Evolutionary conservation across 2,113 vertebrate species (phyloP), one percentile per base, ranked within the genome.

Genomic region (Engystomops pustulosus): DNA sequence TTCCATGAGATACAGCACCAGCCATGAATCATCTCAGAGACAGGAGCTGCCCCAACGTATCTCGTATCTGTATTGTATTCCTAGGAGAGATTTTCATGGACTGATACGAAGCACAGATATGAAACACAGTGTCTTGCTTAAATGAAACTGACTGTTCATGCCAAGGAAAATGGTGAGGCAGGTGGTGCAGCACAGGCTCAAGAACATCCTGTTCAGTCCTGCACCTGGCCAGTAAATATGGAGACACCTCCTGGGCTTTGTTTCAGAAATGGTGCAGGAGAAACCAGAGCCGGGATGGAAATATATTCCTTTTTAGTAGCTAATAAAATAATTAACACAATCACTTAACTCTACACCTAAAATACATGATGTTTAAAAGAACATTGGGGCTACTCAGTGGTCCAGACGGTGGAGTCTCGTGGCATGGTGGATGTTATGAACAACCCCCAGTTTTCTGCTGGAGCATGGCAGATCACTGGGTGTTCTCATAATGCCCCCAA

Each of bases 191-290:
- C 32, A 14, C 75, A 78, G 53, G 75, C 75, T 58, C 75, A 78
- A 38, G 75, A 60, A 34, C 75, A 78, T 78, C 75, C 75, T 78
- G 75, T 60, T 78, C 51, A 34, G 75, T 78, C 75, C 32, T 60
- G 75, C 75, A 78, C 75, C 75, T 78, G 75, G 75, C 75, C 75
- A 58, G 75, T 78, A 78, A 78, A 78, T 78, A 78, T 58, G 75
- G 75, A 78, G 75, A 78, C 75, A 78, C 75, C 75, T 78, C 51
- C 36, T 23, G n/a, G 36, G 75, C 51, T 78, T 78, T 78, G 75
- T 78, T 78, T 78, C 75, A 78, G 51, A 55, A 38, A 38, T 58
- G 53, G 75, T 38, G 30, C 58, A 78, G 75, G 30, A 78, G 32
- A 78, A 78, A 78, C 51, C 75, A 78, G 75, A 78, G n/a, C 53